Evolutionary conservation across 1,140 invertebrate species (phyloP).

Genomic region (Lucilia sericata): DNA sequence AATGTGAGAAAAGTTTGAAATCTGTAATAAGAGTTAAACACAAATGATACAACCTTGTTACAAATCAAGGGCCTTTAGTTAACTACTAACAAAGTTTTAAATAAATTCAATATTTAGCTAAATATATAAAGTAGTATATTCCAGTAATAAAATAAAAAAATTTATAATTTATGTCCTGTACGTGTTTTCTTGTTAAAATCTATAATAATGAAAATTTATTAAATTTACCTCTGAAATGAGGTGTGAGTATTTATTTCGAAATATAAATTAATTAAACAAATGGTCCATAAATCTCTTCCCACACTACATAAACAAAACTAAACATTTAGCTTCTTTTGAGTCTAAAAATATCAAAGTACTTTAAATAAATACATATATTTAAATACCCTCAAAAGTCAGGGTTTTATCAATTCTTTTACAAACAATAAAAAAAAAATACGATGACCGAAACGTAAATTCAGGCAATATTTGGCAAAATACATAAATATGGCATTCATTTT

Average conservation of each 20-base stretch:
- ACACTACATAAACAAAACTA: neutral
- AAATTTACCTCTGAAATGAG: neutral
- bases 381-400: neutral
- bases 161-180: neutral
- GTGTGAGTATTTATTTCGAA: neutral
- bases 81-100: no score
- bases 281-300: neutral
- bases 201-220: neutral
- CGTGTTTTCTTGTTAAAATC: neutral
- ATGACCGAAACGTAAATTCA: neutral
- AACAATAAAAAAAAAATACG: no score
- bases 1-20: no score
- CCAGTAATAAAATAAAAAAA: neutral
- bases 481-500: conserved; percentile 12
- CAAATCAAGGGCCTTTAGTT: no score
- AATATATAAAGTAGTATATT: neutral
- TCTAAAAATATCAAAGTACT: no score
- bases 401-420: neutral
- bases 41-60: no score
- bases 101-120: no score
- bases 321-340: no score
- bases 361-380: no score
- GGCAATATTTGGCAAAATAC: neutral
- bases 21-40: no score
- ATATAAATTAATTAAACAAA: neutral